Evolutionary conservation across 92 coral and sea anemone species (phyloP).

Genomic region (Epizoanthus illoricatus): DNA sequence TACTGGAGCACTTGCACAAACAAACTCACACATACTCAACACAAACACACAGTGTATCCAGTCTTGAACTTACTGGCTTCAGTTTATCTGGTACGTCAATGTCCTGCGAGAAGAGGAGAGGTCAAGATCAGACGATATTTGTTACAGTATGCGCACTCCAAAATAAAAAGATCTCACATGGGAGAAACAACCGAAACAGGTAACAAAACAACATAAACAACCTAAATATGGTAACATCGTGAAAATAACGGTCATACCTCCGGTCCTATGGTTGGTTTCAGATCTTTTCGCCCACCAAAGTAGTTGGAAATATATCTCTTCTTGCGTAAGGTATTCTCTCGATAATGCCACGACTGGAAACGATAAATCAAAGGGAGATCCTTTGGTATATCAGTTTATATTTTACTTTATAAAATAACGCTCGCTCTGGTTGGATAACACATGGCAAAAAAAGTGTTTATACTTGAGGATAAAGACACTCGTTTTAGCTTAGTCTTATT

Average conservation of each 20-base stretch:
- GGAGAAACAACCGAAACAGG: not conserved
- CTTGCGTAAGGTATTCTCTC: slow-evolving; percentile 76
- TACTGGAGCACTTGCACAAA: not conserved
- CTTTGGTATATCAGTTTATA: not conserved
- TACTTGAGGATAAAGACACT: no score
- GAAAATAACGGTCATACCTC: slow-evolving; percentile 50
- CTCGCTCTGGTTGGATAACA: not conserved
- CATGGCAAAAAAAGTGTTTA: not conserved
- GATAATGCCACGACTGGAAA: slow-evolving; percentile 71
- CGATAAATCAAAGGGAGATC: not conserved
- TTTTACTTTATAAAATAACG: no score
- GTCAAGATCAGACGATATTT: not conserved
- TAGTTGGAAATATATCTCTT: slow-evolving; percentile 70
- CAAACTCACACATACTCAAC: not conserved
- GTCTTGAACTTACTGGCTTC: slow-evolving; percentile 13
- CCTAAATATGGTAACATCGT: not conserved
- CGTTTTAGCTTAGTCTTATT: no score
- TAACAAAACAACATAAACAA: not conserved
- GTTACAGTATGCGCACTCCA: no score
- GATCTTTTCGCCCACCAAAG: slow-evolving; percentile 74
- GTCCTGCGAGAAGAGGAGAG: slow-evolving; percentile 1
- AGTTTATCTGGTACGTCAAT: slow-evolving; percentile 14
- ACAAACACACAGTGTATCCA: not conserved
- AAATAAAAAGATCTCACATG: not conserved
- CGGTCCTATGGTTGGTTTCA: slow-evolving; percentile 69